These are phyloP conservation scores for Julus scanicus DNA, from an alignment of 2,888 invertebrate species.

Conservation along the genomic window DNA sequence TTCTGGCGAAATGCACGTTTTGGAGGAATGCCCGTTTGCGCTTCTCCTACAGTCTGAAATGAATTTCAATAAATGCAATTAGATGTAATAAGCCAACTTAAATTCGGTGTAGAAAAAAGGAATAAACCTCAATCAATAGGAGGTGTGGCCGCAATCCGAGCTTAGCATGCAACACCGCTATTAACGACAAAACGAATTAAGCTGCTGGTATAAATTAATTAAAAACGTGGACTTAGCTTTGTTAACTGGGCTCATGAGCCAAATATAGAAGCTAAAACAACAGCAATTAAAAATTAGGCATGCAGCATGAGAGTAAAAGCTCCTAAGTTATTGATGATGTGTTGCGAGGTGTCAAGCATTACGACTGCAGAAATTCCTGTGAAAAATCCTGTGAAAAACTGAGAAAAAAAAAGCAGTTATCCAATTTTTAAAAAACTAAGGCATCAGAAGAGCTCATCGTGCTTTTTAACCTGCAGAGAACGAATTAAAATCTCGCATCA, in stretches of 20 bases:
- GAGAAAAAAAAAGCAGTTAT: no score
- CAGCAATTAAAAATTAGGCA: neutral
- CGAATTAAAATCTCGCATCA: no score
- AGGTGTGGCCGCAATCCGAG: neutral
- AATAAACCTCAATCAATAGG: neutral
- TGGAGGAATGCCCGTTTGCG: neutral
- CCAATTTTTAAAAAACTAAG: no score
- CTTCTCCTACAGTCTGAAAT: neutral
- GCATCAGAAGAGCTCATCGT: no score
- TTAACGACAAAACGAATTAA: slow-evolving; percentile 14
- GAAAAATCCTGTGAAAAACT: neutral
- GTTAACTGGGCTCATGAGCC: neutral
- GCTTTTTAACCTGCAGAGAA: no score
- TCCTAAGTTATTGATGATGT: neutral
- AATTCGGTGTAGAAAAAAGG: neutral
- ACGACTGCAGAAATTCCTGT: neutral
- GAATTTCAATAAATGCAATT: slow-evolving; percentile 1
- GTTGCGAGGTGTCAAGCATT: neutral
- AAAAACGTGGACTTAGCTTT: slow-evolving; percentile 3
- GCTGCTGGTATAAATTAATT: neutral
- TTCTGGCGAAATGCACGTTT: neutral
- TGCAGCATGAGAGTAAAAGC: neutral
- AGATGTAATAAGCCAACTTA: neutral
- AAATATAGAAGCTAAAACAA: neutral
- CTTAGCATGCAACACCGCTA: neutral